Conservation (phyloP, 2,888 invertebrate species). For the Podotricha telesiphe region DNA sequence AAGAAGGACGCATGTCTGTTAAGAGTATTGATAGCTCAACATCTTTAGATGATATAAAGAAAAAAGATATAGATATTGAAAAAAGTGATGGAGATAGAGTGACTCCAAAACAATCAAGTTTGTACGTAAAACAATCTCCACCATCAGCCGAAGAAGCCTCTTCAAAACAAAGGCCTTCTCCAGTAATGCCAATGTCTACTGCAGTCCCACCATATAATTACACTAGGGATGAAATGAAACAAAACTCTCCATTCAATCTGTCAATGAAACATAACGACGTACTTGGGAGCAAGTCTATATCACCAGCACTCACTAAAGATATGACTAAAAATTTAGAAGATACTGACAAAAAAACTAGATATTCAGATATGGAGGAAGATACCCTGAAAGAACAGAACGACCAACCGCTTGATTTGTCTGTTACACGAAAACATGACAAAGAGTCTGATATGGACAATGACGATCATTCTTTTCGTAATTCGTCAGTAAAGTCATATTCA, state of each 20-base stretch:
- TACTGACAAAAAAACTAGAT: slow-evolving; percentile 64
- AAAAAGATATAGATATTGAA: slow-evolving; percentile 66
- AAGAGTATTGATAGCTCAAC: slow-evolving; percentile 75
- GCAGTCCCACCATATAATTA: slow-evolving; percentile 66
- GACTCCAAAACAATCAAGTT: slow-evolving; percentile 78
- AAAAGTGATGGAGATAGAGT: slow-evolving; percentile 74
- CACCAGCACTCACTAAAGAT: slow-evolving; percentile 65
- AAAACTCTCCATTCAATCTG: slow-evolving; percentile 69
- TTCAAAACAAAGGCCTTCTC: slow-evolving; percentile 86
- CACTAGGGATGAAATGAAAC: slow-evolving; percentile 64
- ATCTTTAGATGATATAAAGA: slow-evolving; percentile 72
- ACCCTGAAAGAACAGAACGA: slow-evolving; percentile 79
- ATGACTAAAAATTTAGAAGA: slow-evolving; percentile 64
- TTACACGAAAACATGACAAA: slow-evolving; percentile 82
- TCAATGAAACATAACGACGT: slow-evolving; percentile 65
- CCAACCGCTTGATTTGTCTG: slow-evolving; percentile 90
- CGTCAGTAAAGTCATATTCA: slow-evolving; percentile 73
- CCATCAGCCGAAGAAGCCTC: slow-evolving; percentile 86
- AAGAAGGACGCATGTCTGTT: slow-evolving; percentile 73
- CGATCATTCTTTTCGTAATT: slow-evolving; percentile 72
- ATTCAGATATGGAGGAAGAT: slow-evolving; percentile 70
- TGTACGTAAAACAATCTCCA: slow-evolving; percentile 85
- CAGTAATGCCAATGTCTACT: slow-evolving; percentile 83
- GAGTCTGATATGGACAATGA: slow-evolving; percentile 71
- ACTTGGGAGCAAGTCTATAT: slow-evolving; percentile 56